A percentile compares a stretch with the other conserved stretches of the same genome.
These are phyloP conservation scores for Dioctria rufipes DNA, from an alignment of 2,888 invertebrate genomes.

Conservation along the genomic window DNA sequence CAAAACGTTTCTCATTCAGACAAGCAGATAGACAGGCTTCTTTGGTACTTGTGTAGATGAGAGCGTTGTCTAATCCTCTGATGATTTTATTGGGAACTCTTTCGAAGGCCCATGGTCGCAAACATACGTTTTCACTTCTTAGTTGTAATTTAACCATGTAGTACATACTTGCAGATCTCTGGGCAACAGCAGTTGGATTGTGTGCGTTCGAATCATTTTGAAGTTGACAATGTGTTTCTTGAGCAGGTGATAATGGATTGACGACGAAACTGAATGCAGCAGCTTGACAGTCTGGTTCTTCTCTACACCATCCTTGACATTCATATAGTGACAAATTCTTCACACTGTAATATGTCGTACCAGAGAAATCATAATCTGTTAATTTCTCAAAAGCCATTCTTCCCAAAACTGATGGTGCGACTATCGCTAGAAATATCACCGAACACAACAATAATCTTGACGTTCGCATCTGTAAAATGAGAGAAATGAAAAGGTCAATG, in stretches of 20 bases:
- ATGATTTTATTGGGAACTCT: slow-evolving; percentile 94
- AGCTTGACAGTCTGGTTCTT: slow-evolving; percentile 92
- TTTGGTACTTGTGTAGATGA: slow-evolving; percentile 94
- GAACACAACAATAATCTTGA: slow-evolving; percentile 44
- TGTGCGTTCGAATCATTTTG: slow-evolving; percentile 94
- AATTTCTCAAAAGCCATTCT: slow-evolving; percentile 94
- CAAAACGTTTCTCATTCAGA: slow-evolving; percentile 92
- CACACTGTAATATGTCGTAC: slow-evolving; percentile 92
- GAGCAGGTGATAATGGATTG: slow-evolving; percentile 91
- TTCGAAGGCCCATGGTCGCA: slow-evolving; percentile 94
- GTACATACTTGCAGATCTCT: slow-evolving; percentile 90
- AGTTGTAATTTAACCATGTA: slow-evolving; percentile 93
- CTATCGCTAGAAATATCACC: slow-evolving; percentile 60
- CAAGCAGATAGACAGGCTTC: slow-evolving; percentile 95
- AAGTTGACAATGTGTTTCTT: slow-evolving; percentile 91
- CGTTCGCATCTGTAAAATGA: slow-evolving; percentile 58
- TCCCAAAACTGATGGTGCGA: slow-evolving; percentile 73
- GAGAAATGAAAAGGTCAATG: slow-evolving; percentile 34
- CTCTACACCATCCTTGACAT: slow-evolving; percentile 95
- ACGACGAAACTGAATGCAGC: slow-evolving; percentile 95
- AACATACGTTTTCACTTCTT: slow-evolving; percentile 91
- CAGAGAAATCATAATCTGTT: slow-evolving; percentile 92
- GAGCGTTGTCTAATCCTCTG: slow-evolving; percentile 89
- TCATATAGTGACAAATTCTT: slow-evolving; percentile 93
- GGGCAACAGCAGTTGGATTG: slow-evolving; percentile 88